Evolutionary conservation across 2,888 invertebrate genomes (phyloP), one percentile per base, ranked within the genome.

Genomic region (Drosophila yooni): DNA sequence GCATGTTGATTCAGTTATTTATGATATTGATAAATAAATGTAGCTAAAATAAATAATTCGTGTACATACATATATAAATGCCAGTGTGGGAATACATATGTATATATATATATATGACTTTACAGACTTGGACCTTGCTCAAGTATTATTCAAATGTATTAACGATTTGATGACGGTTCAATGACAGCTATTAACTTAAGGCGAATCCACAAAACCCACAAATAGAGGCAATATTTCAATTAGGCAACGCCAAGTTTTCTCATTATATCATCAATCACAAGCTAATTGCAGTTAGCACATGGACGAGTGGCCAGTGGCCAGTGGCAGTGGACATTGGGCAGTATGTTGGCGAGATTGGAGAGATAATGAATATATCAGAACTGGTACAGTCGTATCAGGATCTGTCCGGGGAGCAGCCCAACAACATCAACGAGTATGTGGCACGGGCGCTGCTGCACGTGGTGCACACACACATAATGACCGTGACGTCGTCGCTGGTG

Each of bases 391-490:
- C 80, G 38, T 91, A 87, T 40, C 69, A 74, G 15, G 76, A 80
- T 10, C 70, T 69, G 8, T 82, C 89, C 51, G 86, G 86, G 3
- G 82, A 82, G 61, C 80, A 89, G 65, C 51, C 51, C 60, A 82
- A 81, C 21, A 56, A 83, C 48, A 80, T 89, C 1, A 91, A 85
- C 58, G 71, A 67, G 31, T 79, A 88, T 62, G 82, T 91, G 57
- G 91, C 89, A 1, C 71, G 68, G 15, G 74, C 91, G 6, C 58
- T 92, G 51, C 48, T 89, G 8, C 79, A 83, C 58, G 82, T 92
- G 59, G 87, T 92, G 25, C 79, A 80, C 31, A 46, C 71, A 15
- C 82, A 86, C 38, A 84, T 91, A 15, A 54, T 85, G 31, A 79
- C 66, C n/a, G 67, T 81, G 59, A 83, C 87, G 5, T 80, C 82